These are phyloP conservation scores for Tadarida brasiliensis DNA, from an alignment of 2,797 vertebrate genomes.

Conservation along the genomic window DNA sequence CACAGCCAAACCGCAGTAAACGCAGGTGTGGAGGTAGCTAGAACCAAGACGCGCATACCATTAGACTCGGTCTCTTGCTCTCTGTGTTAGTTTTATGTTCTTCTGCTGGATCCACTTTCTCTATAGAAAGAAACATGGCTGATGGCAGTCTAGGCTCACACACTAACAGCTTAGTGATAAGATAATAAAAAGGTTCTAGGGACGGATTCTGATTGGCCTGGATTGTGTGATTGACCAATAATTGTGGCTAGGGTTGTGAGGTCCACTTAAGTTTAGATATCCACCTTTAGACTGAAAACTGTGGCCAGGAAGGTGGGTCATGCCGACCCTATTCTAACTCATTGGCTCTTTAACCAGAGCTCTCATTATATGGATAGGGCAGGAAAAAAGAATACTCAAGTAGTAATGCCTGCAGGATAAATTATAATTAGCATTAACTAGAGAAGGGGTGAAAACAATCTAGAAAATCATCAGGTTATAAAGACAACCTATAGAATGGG, in stretches of 20 bases:
- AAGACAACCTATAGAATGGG: neutral
- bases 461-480: conserved; percentile 17
- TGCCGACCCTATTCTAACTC: neutral
- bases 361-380: neutral
- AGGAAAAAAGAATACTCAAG: neutral
- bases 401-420: neutral
- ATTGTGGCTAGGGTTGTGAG: neutral
- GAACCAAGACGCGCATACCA: neutral
- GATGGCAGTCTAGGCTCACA: neutral
- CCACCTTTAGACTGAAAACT: neutral
- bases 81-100: neutral
- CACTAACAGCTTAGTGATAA: neutral
- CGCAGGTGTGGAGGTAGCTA: neutral
- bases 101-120: neutral
- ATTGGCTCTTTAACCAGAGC: neutral
- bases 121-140: neutral
- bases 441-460: neutral
- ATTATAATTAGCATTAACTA: conserved; percentile 24
- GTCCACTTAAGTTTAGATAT: neutral
- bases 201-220: neutral
- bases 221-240: neutral
- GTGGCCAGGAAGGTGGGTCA: neutral
- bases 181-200: neutral
- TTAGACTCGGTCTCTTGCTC: neutral
- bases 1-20: neutral